Evolutionary conservation across 2,797 vertebrate species (phyloP), one percentile per base, ranked within the genome.

Genomic region (Mormyrus proboscirostris): DNA sequence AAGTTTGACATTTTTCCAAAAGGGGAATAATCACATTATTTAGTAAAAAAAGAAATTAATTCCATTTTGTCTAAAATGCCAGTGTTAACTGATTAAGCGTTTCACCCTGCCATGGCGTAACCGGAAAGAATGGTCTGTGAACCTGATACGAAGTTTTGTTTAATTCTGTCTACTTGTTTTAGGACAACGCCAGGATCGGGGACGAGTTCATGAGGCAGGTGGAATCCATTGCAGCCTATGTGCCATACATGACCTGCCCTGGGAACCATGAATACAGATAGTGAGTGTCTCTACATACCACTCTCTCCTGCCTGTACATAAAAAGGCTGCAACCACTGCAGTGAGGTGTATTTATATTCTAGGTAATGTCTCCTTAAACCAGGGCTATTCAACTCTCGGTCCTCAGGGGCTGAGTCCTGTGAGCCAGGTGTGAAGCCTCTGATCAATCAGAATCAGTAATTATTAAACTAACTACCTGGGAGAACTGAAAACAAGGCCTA

Each of bases 181-280:
- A 98, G 97, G 95, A 96, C 91, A 96, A 98, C 0, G 97, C 95
- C 82, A 94, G 92, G 2, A 95, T 98, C 0, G 97, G 97, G 44
- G 97, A 98, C 33, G 96, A 95, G 92, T 98, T 98, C 92, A 98
- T 98, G 97, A 94, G 94, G 87, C 96, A 97, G 94, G 96, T 98
- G 0, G 95, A 98, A 91, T 95, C 97, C 0, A 96, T 98, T 47
- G 97, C 97, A 0, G 97, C 97, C 89, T 97, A 96, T 16, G 94
- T 97, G 62, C 97, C 97, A 0, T 98, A 98, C 90, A 98, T 98
- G 97, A 98, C 97, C 2, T 97, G 97, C 89, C 97, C 97, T 0
- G 97, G 97, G 85, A 98, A 98, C 92, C 97, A 98, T 0, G 97
- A 98, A 73, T 88, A 94, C 16, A 90, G 94, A 88, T 98, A 97